Percentiles rank a stretch among this genome's conserved stretches.
These are phyloP conservation scores for Thecophora atra DNA, from an alignment of 2,888 invertebrate species.

Conservation along the genomic window DNA sequence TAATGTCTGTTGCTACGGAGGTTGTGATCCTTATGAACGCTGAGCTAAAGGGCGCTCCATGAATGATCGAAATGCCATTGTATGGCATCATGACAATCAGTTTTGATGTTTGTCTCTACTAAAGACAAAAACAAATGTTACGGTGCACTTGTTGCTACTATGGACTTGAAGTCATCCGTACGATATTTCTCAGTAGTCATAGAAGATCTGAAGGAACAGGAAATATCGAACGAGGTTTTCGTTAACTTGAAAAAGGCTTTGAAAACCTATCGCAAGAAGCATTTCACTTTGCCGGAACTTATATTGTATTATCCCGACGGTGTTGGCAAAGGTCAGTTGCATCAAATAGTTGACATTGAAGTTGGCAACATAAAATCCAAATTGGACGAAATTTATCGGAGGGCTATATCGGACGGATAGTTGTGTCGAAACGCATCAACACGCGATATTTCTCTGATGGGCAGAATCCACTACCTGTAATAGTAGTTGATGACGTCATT, in stretches of 20 bases:
- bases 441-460: constrained; percentile 73
- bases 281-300: constrained; percentile 71
- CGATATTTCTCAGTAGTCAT: constrained; percentile 79
- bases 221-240: constrained; percentile 78
- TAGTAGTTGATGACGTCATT: constrained; percentile 85
- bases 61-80: constrained; percentile 79
- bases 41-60: constrained; percentile 91
- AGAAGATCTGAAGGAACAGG: constrained; percentile 79
- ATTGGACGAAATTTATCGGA: constrained; percentile 69
- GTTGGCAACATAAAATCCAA: constrained; percentile 71
- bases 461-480: constrained; percentile 84
- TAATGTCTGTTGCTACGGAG: constrained; percentile 88
- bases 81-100: constrained; percentile 81
- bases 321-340: constrained; percentile 91
- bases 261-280: constrained; percentile 53
- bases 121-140: constrained; percentile 72
- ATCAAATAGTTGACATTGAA: constrained; percentile 81
- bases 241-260: constrained; percentile 69
- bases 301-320: constrained; percentile 92
- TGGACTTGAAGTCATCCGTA: constrained; percentile 69
- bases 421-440: constrained; percentile 93
- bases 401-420: constrained; percentile 67
- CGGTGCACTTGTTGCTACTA: constrained; percentile 83
- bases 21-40: constrained; percentile 92
- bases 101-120: constrained; percentile 89